A percentile compares a stretch with the other conserved stretches of the same genome.
Evolutionary conservation across 2,797 vertebrate genomes (phyloP).

Genomic region (Microcaecilia unicolor): DNA sequence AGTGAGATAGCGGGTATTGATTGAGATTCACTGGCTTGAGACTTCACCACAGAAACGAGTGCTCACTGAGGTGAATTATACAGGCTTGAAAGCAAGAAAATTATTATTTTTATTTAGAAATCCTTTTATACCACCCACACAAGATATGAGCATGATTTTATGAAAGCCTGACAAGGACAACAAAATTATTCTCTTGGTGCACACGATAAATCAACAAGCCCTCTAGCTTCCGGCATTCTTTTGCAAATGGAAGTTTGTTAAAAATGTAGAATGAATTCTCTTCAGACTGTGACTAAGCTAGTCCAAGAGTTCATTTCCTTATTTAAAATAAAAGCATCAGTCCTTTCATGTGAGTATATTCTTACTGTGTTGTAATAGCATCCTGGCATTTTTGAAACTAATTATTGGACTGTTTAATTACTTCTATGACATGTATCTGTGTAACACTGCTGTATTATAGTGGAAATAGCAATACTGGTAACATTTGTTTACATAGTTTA

Average conservation of each 20-base stretch:
- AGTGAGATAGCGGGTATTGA: conserved; percentile 48
- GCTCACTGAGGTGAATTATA: conserved; percentile 41
- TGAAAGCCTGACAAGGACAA: conserved; percentile 40
- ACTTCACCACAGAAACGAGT: conserved; percentile 29
- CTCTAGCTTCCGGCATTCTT: conserved; percentile 26
- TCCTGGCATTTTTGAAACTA: too few species aligned
- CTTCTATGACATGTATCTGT: too few species aligned
- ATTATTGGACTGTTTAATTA: too few species aligned
- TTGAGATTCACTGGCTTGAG: conserved; percentile 36
- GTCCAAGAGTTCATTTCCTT: conserved; percentile 5
- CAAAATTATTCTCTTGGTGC: conserved; percentile 46
- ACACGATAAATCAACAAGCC: conserved; percentile 41
- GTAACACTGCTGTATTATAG: too few species aligned
- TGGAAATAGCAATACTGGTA: too few species aligned
- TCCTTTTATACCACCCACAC: conserved; percentile 38
- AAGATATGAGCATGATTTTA: conserved; percentile 29
- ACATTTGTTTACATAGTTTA: too few species aligned
- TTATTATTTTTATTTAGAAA: conserved; percentile 51
- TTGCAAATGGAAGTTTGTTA: conserved; percentile 25
- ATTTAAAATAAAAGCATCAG: conserved; percentile 4
- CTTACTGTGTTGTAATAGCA: too few species aligned
- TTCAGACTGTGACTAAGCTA: conserved; percentile 13
- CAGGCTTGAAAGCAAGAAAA: conserved; percentile 45
- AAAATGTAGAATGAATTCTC: conserved; percentile 19
- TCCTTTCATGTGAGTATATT: too few species aligned